phyloP scores from a whole-genome alignment of 1,140 invertebrate genomes.

The Anastatus disparis region DNA sequence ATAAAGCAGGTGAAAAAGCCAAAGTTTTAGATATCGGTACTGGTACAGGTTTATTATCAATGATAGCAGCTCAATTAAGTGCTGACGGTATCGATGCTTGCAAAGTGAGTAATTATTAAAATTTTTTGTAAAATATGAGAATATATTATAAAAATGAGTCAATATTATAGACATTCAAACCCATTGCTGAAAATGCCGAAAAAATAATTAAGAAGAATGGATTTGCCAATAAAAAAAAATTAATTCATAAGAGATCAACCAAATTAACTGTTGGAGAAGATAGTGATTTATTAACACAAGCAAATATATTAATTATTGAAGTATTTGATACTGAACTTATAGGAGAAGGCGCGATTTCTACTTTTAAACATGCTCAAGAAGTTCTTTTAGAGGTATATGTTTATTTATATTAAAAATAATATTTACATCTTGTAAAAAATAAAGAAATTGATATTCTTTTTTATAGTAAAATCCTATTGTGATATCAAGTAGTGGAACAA shows the following conservation, averaged over 20 bases:
- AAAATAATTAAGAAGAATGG: conserved; percentile 86
- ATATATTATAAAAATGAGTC: neutral
- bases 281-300: conserved; percentile 81
- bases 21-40: conserved; percentile 97
- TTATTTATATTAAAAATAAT: neutral
- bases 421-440: no score
- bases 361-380: conserved; percentile 90
- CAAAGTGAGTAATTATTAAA: conserved; percentile 72
- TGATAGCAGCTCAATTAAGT: conserved; percentile 92
- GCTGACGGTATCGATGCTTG: conserved; percentile 92
- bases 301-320: conserved; percentile 96
- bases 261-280: conserved; percentile 83
- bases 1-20: conserved; percentile 76
- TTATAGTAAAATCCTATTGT: conserved; percentile 82
- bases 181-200: conserved; percentile 91
- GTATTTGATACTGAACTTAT: conserved; percentile 99
- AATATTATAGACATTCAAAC: conserved; percentile 77
- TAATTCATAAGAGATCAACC: conserved; percentile 91
- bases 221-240: conserved; percentile 79
- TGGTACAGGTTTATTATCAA: conserved; percentile 93
- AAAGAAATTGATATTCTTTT: conserved; percentile 26
- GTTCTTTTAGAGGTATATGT: conserved; percentile 76
- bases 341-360: conserved; percentile 92
- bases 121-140: conserved; percentile 22
- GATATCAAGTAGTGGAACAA: conserved; percentile 84